These are phyloP conservation scores for Trissoscelio sp. DNA, from an alignment of 2,888 invertebrate species.

Conservation along the genomic window DNA sequence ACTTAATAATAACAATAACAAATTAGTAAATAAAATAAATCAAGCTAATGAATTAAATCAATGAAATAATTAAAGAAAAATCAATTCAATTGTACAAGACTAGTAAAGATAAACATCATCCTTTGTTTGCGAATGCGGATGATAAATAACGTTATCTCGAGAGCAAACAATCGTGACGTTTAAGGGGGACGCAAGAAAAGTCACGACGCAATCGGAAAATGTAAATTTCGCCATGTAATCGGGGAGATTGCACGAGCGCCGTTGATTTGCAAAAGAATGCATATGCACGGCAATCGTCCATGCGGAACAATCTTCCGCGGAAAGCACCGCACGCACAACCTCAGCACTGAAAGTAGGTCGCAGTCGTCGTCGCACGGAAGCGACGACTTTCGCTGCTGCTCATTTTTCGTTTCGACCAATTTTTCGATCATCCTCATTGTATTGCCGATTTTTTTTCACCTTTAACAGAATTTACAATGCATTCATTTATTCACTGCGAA, in stretches of 20 bases:
- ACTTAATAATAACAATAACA: no score
- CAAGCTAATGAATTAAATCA: no score
- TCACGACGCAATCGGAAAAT: constrained; percentile 60
- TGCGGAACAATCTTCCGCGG: constrained; percentile 66
- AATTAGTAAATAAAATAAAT: no score
- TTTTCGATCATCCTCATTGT: constrained; percentile 52
- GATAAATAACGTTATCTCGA: constrained; percentile 49
- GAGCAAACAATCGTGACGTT: constrained; percentile 42
- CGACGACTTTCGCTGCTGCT: constrained; percentile 55
- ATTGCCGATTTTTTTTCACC: constrained; percentile 51
- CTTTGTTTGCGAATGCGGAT: constrained; percentile 36
- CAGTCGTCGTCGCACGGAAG: constrained; percentile 58
- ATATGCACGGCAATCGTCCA: constrained; percentile 53
- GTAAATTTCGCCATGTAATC: constrained; percentile 62
- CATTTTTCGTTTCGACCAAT: constrained; percentile 57
- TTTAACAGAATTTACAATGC: no score
- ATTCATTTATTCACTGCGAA: no score
- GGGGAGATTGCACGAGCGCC: constrained; percentile 51
- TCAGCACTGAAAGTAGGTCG: constrained; percentile 70
- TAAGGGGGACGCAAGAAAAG: constrained; percentile 31
- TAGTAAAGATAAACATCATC: constrained; percentile 1
- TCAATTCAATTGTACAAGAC: constrained; percentile 4
- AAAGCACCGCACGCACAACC: constrained; percentile 69
- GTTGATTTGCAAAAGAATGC: constrained; percentile 61
- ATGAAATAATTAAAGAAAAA: constrained; percentile 3